Evolutionary conservation across 2,797 vertebrate species (phyloP), one percentile per base, ranked within the genome.

Genomic region (Cynopterus sphinx): DNA sequence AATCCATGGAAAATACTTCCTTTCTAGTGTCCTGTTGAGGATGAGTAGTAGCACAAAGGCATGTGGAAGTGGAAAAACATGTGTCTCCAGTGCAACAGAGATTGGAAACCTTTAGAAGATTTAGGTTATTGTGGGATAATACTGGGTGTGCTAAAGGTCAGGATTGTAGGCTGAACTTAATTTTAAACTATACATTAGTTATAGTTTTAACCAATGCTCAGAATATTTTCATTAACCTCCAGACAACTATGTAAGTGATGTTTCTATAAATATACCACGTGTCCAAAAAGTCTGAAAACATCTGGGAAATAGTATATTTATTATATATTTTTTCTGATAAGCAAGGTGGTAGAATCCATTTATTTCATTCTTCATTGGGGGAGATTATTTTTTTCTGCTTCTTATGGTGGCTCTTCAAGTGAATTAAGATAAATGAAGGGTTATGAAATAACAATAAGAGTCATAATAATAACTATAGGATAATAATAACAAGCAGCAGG

Each of bases 361-460:
- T 89, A 53, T 92, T 61, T 89, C 8, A 31, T 75, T 84, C 22
- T 71, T 57, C 57, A 49, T 13, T 65, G 87, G 15, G 28, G 5
- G 53, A 73, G 49, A 89, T 70, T 51, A 82, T 4, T 49, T 73
- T 53, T 92, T 93, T 41, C 41, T 87, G 28, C 55, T 83, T 91
- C 21, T 67, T 1, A 57, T 78, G 4, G 3, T 43, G 19, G 33
- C 51, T 96, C 94, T 96, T 26, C 41, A 59, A 96, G 70, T 0
- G 28, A 97, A 95, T 96, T 10, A 75, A 91, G 28, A 63, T 24
- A 74, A 95, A 85, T 93, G 51, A 91, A 74, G 12, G 11, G 22
- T 93, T 84, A 59, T 74, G 46, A 97, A 88, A 94, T 70, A 94
- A 36, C 46, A 82, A 73, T 81, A 70, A 79, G 57, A 96, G 17